These are phyloP conservation scores for Limnephilus auricula DNA, from an alignment of 2,888 invertebrate species.

Conservation along the genomic window DNA sequence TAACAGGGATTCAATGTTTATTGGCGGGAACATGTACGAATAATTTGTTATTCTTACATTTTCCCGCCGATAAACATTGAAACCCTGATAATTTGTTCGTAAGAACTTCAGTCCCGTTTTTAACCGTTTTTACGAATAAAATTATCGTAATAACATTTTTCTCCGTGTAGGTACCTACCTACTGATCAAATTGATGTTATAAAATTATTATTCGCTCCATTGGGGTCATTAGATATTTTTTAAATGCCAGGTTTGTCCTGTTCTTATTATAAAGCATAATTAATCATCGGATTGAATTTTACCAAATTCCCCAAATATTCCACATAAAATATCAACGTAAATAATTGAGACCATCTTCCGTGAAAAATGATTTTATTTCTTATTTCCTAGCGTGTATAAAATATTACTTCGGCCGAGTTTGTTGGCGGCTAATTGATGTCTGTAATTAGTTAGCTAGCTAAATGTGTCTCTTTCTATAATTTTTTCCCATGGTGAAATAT, in stretches of 20 bases:
- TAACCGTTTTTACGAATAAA: no score
- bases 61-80: no score
- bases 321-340: not conserved
- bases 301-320: not conserved
- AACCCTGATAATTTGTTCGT: no score
- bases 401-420: conserved; percentile 14
- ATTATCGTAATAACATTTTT: no score
- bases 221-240: not conserved
- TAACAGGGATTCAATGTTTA: no score
- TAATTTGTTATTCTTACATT: no score
- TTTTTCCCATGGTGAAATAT: conserved; percentile 11
- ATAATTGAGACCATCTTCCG: not conserved
- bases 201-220: not conserved
- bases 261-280: not conserved
- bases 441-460: conserved; percentile 17
- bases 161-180: no score
- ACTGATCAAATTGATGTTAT: not conserved
- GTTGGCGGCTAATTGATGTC: conserved; percentile 25
- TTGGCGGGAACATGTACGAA: no score
- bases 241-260: not conserved
- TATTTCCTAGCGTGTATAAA: not conserved
- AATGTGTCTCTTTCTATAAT: conserved; percentile 11
- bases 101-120: no score
- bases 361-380: conserved; percentile 16
- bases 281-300: not conserved